A percentile compares a stretch with the other conserved stretches of the same genome.
These are phyloP conservation scores for Agapornis canus DNA, from an alignment of 2,797 vertebrate genomes.

Conservation along the genomic window DNA sequence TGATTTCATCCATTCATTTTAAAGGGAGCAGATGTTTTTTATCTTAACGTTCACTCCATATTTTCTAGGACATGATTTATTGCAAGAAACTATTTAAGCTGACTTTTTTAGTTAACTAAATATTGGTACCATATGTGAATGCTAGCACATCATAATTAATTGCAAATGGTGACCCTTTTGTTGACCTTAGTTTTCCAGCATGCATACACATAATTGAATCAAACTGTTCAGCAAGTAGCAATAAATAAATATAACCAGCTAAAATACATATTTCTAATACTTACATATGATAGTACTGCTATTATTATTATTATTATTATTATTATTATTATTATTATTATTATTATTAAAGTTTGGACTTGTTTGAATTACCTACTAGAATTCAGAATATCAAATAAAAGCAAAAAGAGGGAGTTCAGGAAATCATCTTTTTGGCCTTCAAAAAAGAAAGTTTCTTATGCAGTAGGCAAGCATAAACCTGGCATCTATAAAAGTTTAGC, in stretches of 20 bases:
- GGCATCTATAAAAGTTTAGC: background rate
- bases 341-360: background rate
- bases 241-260: constrained; percentile 56
- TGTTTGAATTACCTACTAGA: constrained; percentile 31
- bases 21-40: constrained; percentile 80
- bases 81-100: constrained; percentile 75
- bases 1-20: constrained; percentile 62
- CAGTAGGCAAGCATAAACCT: background rate
- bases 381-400: background rate
- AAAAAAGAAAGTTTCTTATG: background rate
- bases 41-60: constrained; percentile 74
- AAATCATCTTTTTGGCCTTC: background rate
- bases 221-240: constrained; percentile 68
- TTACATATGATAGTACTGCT: background rate
- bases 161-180: constrained; percentile 77
- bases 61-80: constrained; percentile 78
- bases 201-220: constrained; percentile 70
- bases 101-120: constrained; percentile 78
- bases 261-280: constrained; percentile 63
- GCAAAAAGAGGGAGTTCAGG: background rate
- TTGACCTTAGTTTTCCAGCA: constrained; percentile 73
- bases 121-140: constrained; percentile 80
- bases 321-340: background rate
- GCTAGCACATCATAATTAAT: constrained; percentile 80
- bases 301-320: background rate